A percentile compares a stretch with the other conserved stretches of the same genome.
Evolutionary conservation across 2,888 invertebrate species (phyloP).

Genomic region (Yponomeuta malinellus): DNA sequence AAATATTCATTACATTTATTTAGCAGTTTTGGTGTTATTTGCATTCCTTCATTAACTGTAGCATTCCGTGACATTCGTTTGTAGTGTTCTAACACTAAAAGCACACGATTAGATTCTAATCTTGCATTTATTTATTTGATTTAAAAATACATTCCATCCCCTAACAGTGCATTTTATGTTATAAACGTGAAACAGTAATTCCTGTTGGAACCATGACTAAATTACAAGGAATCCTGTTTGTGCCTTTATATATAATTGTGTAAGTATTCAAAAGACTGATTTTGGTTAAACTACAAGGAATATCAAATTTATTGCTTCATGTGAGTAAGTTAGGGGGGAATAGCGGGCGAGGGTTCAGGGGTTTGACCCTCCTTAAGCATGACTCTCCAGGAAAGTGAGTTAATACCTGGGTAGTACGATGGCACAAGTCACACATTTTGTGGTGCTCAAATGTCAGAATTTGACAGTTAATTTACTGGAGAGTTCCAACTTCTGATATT

Average conservation of each 20-base stretch:
- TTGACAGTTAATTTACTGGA: too few species aligned
- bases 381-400: too few species aligned
- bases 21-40: background rate
- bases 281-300: too few species aligned
- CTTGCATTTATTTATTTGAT: background rate
- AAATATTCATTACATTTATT: background rate
- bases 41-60: background rate
- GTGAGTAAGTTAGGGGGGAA: too few species aligned
- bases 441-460: too few species aligned
- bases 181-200: background rate
- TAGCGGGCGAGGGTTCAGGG: too few species aligned
- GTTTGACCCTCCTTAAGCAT: too few species aligned
- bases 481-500: too few species aligned
- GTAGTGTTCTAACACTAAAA: too few species aligned
- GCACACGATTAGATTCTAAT: background rate
- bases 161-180: background rate
- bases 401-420: too few species aligned
- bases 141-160: background rate
- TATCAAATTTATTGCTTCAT: too few species aligned
- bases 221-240: constrained; percentile 12
- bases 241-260: constrained; percentile 5
- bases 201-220: constrained; percentile 39
- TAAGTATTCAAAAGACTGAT: constrained; percentile 15
- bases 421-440: too few species aligned
- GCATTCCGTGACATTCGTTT: background rate